Evolutionary conservation across 2,797 vertebrate genomes (phyloP).

Genomic region (Spinibarbus caldwelli): DNA sequence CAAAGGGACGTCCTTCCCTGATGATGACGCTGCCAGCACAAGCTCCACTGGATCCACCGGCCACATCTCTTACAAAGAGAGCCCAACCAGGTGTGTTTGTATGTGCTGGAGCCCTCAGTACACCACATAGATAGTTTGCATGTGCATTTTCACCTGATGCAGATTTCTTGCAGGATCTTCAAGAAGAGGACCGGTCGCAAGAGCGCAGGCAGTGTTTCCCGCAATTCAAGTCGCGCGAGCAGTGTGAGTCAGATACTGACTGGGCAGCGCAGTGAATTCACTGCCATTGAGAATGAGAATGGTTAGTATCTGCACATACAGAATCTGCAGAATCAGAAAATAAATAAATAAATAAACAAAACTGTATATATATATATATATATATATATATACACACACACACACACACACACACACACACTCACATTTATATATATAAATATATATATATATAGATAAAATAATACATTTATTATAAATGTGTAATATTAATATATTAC

Average conservation of each 20-base stretch:
- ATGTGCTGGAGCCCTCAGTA: neutral
- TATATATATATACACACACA: too few relatives aligned
- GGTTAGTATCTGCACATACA: neutral
- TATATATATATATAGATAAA: too few relatives aligned
- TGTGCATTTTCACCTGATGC: neutral
- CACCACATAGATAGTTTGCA: neutral
- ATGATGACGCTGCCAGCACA: constrained; percentile 60
- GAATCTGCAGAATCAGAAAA: neutral
- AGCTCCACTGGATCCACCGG: constrained; percentile 56
- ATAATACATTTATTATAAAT: neutral
- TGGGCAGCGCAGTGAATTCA: neutral
- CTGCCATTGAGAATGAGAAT: neutral
- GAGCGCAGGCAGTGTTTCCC: constrained; percentile 23
- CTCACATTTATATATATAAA: too few relatives aligned
- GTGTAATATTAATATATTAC: too few relatives aligned
- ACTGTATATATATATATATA: too few relatives aligned
- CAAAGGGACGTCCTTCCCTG: constrained; percentile 31
- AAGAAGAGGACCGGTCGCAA: constrained; percentile 45
- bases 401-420: too few relatives aligned
- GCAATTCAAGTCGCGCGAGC: constrained; percentile 37
- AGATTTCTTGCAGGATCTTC: constrained; percentile 48
- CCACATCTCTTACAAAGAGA: constrained; percentile 57
- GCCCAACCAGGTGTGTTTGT: constrained; percentile 46
- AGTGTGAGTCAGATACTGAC: constrained; percentile 7
- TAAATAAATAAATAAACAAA: too few relatives aligned